Evolutionary conservation across 2,888 invertebrate genomes (phyloP).

Genomic region (Pemphredon lugubris): DNA sequence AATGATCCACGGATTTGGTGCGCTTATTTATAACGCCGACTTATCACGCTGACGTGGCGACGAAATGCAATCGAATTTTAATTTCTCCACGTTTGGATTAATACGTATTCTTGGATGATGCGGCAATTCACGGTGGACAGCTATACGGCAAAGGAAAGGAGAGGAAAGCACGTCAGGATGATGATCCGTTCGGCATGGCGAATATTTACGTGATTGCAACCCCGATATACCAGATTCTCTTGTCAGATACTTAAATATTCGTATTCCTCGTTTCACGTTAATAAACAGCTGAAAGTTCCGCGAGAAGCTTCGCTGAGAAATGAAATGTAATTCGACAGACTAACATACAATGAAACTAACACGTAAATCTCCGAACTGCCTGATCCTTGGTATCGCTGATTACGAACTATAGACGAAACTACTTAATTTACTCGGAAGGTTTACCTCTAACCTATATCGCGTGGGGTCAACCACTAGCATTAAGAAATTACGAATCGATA

Average conservation of each 20-base stretch:
- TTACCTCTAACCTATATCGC: too few species aligned
- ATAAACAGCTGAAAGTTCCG: not conserved
- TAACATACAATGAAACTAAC: too few species aligned
- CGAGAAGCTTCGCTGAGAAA: not conserved
- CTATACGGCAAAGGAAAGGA: not conserved
- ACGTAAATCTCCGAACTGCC: too few species aligned
- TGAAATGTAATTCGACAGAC: not conserved
- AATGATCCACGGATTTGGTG: too few species aligned
- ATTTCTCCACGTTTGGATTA: not conserved
- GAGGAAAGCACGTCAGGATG: not conserved
- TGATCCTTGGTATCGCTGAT: too few species aligned
- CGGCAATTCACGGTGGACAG: not conserved
- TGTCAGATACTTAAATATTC: not conserved
- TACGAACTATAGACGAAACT: too few species aligned
- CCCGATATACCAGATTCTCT: not conserved
- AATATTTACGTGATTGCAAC: conserved; percentile 1
- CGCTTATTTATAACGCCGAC: too few species aligned
- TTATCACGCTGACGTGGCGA: too few species aligned
- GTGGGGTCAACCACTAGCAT: too few species aligned
- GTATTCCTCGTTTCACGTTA: not conserved
- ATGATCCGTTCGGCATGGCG: not conserved
- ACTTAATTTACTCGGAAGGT: too few species aligned
- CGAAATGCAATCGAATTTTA: not conserved
- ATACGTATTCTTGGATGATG: not conserved
- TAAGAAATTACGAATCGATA: too few species aligned